These are phyloP conservation scores for Pipistrellus nathusii DNA, from an alignment of 2,797 vertebrate species.

Conservation along the genomic window DNA sequence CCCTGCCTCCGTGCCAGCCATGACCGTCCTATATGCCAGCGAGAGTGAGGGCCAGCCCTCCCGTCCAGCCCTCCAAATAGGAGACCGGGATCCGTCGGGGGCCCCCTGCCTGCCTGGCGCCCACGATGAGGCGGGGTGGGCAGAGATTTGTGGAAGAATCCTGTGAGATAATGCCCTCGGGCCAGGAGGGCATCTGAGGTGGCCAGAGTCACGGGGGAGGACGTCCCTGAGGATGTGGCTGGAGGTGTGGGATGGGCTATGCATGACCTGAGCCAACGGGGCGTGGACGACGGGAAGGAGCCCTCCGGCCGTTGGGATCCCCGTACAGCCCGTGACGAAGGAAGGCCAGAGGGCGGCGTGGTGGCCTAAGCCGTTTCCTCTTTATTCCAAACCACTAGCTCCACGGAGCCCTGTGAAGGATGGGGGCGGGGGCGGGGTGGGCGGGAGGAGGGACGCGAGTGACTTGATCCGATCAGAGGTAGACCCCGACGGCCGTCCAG, in stretches of 20 bases:
- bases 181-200: neutral
- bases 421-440: neutral
- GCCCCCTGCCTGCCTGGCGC: rapidly evolving
- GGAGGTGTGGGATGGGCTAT: neutral
- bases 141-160: neutral
- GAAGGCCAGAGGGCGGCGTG: too few species aligned
- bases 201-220: neutral
- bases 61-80: neutral
- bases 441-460: neutral
- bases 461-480: neutral
- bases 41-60: neutral
- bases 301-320: neutral
- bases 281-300: neutral
- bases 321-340: too few species aligned
- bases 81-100: neutral
- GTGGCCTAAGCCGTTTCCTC: neutral
- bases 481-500: neutral
- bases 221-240: neutral
- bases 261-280: neutral
- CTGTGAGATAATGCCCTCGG: neutral
- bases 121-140: neutral
- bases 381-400: neutral
- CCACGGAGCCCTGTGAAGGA: neutral
- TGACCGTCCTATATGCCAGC: neutral
- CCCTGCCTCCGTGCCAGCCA: neutral